Base-by-base conservation (phyloP, 2,113 vertebrate genomes). In the Etia nguti region DNA sequence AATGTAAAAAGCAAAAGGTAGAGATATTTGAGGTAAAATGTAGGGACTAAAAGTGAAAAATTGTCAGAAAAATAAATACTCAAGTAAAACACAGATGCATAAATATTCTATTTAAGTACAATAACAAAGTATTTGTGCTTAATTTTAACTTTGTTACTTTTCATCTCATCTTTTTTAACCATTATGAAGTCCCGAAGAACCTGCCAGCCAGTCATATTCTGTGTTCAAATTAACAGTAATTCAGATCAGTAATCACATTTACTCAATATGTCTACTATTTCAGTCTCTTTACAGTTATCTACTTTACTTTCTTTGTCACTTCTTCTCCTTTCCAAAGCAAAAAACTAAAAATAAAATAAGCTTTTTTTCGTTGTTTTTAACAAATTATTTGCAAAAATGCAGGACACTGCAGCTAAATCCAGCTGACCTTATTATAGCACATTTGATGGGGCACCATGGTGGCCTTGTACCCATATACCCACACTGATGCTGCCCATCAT, bases 401-500 rank as follows among this genome's bases (percentile, higher is more conserved):
- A 24, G 15, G 6, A 11, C n/a, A 29, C n/a, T 34, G 22, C 29
- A 75, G 18, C n/a, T 81, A 57, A n/a, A 62, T 86, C 81, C 82
- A 81, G 73, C 41, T 82, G 90, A 93, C 89, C 68, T 92, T 81
- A 91, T 73, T 22, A 59, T 60, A 80, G 65, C 83, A 81, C 81
- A 59, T 87, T 70, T 36, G 54, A 80, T 77, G 55, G 86, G 65
- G 84, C 88, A 75, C 80, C 75, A 34, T 43, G 56, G 88, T 91
- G 91, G 92, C 88, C 91, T 88, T 88, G 91, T 92, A 92, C 87
- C 87, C 94, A 92, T 87, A 94, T 88, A 91, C 89, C 87, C 94
- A 90, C 88, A 81, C 93, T 90, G 93, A 92, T 84, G 90, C 89
- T 94, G 94, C 92, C 93, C 90, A 90, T 94, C 92, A 90, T 91